Evolutionary conservation across 2,888 invertebrate species (phyloP).

Genomic region (Conistra vaccinii): DNA sequence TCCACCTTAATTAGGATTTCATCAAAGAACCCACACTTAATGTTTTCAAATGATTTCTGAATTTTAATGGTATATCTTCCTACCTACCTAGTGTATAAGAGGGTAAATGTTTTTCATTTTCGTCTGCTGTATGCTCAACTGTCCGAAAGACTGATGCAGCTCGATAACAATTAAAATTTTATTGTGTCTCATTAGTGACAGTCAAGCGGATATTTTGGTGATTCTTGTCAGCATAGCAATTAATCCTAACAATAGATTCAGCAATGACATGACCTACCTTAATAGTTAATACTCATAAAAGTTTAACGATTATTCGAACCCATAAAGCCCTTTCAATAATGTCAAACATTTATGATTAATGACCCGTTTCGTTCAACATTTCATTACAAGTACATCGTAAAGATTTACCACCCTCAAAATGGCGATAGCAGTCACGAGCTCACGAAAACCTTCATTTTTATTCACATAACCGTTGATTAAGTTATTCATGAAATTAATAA

Average conservation of each 20-base stretch:
- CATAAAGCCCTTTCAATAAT: slow-evolving; percentile 19
- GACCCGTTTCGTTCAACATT: slow-evolving; percentile 18
- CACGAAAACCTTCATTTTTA: not conserved
- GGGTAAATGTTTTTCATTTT: too few species aligned
- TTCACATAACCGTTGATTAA: slow-evolving; percentile 28
- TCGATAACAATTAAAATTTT: too few species aligned
- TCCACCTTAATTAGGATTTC: too few species aligned
- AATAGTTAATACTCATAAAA: slow-evolving; percentile 23
- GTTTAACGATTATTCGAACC: slow-evolving; percentile 7
- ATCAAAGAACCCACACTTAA: too few species aligned
- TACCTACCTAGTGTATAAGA: too few species aligned
- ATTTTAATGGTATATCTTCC: too few species aligned
- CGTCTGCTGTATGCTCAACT: too few species aligned
- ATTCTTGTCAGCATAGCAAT: not conserved
- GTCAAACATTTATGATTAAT: slow-evolving; percentile 37
- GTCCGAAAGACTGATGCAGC: too few species aligned
- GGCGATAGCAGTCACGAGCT: slow-evolving; percentile 26
- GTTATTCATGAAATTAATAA: slow-evolving; percentile 40
- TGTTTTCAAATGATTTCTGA: too few species aligned
- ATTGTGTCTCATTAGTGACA: too few species aligned
- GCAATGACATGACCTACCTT: slow-evolving; percentile 30
- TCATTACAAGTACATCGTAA: slow-evolving; percentile 26
- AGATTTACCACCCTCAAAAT: slow-evolving; percentile 34
- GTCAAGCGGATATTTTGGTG: too few species aligned
- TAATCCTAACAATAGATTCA: slow-evolving; percentile 12